These are phyloP conservation scores for Phyllostomus hastatus DNA, from an alignment of 2,113 vertebrate genomes.

Conservation along the genomic window DNA sequence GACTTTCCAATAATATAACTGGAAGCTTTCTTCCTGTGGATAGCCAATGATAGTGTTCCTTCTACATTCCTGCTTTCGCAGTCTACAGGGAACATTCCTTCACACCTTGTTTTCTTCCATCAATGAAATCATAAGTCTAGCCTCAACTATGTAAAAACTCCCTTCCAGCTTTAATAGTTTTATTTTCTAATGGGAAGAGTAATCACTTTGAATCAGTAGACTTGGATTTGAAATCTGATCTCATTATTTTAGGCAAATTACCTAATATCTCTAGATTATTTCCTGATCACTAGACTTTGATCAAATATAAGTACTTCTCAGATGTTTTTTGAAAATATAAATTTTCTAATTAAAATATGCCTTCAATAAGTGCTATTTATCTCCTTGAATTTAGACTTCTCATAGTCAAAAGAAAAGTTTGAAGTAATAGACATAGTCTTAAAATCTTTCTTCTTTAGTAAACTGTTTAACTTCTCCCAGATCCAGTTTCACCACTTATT, in stretches of 20 bases:
- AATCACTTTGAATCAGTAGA: background rate
- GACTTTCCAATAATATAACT: background rate
- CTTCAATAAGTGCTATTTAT: background rate
- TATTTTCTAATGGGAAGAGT: background rate
- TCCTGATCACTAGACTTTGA: background rate
- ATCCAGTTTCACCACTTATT: background rate
- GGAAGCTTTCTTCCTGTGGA: background rate
- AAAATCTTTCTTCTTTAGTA: background rate
- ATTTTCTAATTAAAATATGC: background rate
- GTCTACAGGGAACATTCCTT: background rate
- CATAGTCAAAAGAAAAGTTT: background rate
- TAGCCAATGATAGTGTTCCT: background rate
- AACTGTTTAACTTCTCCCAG: background rate
- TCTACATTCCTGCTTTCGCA: background rate
- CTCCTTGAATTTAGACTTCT: background rate
- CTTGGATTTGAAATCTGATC: background rate
- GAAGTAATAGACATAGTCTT: background rate
- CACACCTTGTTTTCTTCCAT: background rate
- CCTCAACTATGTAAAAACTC: background rate
- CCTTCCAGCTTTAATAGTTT: background rate
- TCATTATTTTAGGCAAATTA: background rate
- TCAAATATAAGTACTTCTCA: background rate
- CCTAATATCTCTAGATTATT: background rate
- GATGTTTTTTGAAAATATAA: background rate
- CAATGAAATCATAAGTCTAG: background rate